Evolutionary conservation across 2,888 invertebrate genomes (phyloP).

Genomic region (Calephelis perditalis): DNA sequence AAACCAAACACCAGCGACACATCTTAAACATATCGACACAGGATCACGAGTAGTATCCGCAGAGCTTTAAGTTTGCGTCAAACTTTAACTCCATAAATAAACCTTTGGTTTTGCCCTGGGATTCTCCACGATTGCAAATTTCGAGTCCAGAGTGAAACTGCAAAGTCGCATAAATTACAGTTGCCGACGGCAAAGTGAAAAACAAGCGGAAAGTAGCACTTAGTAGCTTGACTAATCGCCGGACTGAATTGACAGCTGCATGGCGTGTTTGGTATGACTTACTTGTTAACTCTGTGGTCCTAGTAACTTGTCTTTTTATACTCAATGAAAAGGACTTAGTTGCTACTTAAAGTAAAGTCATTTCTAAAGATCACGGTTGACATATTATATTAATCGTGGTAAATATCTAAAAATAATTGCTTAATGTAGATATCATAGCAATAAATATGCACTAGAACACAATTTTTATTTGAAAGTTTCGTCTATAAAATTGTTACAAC

Average conservation of each 20-base stretch:
- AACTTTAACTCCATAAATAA: slow-evolving; percentile 72
- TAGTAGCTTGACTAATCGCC: slow-evolving; percentile 73
- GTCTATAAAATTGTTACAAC: too few species aligned
- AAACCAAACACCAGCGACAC: neutral
- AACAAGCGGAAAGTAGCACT: slow-evolving; percentile 74
- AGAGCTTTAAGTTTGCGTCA: slow-evolving; percentile 58
- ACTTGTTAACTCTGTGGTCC: too few species aligned
- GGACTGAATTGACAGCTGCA: slow-evolving; percentile 62
- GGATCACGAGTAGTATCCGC: slow-evolving; percentile 33
- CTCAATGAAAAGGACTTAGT: too few species aligned
- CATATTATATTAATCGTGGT: too few species aligned
- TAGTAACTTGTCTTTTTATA: neutral
- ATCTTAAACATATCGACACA: neutral
- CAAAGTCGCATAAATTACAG: slow-evolving; percentile 76
- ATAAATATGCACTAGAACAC: too few species aligned
- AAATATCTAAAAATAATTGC: too few species aligned
- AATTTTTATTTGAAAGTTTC: too few species aligned
- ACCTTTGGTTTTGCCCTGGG: slow-evolving; percentile 72
- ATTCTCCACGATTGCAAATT: slow-evolving; percentile 72
- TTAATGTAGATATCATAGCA: too few species aligned
- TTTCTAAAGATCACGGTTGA: too few species aligned
- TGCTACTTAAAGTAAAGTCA: too few species aligned
- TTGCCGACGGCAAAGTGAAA: slow-evolving; percentile 66
- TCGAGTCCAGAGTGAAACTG: slow-evolving; percentile 53
- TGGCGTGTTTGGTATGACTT: slow-evolving; percentile 28